Conservation (phyloP, 2,888 invertebrate genomes). For the Lomographa bimaculata region DNA sequence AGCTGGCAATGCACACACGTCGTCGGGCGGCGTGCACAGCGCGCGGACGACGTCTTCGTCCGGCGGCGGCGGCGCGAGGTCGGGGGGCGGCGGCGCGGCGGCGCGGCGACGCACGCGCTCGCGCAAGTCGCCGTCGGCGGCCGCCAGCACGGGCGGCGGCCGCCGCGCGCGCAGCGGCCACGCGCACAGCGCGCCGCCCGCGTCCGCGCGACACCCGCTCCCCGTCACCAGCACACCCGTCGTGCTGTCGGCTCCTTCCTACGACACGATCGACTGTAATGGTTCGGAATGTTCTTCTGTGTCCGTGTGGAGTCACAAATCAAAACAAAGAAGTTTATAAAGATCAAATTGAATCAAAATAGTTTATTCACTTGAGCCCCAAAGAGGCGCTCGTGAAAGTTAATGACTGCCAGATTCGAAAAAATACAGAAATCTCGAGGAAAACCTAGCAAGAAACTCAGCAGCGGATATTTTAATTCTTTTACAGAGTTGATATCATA, state of each 20-base stretch:
- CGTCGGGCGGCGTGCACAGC: slow-evolving; percentile 44
- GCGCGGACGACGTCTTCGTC: slow-evolving; percentile 49
- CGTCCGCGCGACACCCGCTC: slow-evolving; percentile 35
- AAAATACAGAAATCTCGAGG: too few relatives aligned
- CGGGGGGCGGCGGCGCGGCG: slow-evolving; percentile 23
- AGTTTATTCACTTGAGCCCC: too few relatives aligned
- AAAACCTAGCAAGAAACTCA: too few relatives aligned
- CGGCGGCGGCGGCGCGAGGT: slow-evolving; percentile 27
- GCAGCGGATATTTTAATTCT: too few relatives aligned
- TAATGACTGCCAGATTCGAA: too few relatives aligned
- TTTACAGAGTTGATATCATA: too few relatives aligned
- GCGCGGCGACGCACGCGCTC: slow-evolving; percentile 29
- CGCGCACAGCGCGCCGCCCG: slow-evolving; percentile 36
- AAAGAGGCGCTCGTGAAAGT: too few relatives aligned
- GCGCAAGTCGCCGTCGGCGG: slow-evolving; percentile 23
- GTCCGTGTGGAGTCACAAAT: too few relatives aligned
- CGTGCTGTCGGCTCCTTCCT: background rate
- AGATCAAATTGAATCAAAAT: too few relatives aligned
- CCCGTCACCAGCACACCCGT: slow-evolving; percentile 31
- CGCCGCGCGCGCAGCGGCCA: slow-evolving; percentile 44
- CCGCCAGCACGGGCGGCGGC: slow-evolving; percentile 35
- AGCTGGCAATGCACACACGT: slow-evolving; percentile 29
- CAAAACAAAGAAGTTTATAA: too few relatives aligned
- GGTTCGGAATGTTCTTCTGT: too few relatives aligned
- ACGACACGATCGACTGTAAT: too few relatives aligned